Percentiles rank a stretch among this genome's conserved stretches.
These are phyloP conservation scores for Drosophila ogumai DNA, from an alignment of 1,140 invertebrate species.

Conservation along the genomic window DNA sequence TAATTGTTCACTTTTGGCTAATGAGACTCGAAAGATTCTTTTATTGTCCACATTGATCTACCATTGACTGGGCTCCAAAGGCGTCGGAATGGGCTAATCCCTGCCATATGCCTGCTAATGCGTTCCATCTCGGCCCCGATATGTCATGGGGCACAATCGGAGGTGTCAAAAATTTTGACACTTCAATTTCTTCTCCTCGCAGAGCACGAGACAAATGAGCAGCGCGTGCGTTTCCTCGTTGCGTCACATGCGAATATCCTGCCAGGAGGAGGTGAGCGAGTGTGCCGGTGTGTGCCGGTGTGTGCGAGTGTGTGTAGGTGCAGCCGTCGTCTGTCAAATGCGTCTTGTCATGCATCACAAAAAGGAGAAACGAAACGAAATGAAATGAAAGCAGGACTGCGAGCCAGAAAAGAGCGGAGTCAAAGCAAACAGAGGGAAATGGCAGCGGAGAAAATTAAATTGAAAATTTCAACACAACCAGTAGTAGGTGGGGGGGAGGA, in stretches of 20 bases:
- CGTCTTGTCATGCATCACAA: constrained; percentile 79
- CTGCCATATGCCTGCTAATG: constrained; percentile 56
- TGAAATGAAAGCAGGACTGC: constrained; percentile 33
- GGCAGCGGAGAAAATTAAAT: constrained; percentile 77
- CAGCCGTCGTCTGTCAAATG: constrained; percentile 70
- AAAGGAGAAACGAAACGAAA: constrained; percentile 27
- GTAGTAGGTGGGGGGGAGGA: not conserved
- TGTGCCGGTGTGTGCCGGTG: not conserved
- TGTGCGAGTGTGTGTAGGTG: constrained; percentile 61
- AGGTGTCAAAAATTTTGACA: constrained; percentile 80
- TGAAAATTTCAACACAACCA: constrained; percentile 74
- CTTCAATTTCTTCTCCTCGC: constrained; percentile 72
- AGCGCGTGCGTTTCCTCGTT: constrained; percentile 59
- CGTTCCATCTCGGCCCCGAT: constrained; percentile 61
- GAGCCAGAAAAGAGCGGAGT: constrained; percentile 51
- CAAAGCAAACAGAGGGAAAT: constrained; percentile 78
- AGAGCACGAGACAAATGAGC: constrained; percentile 70
- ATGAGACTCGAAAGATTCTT: constrained; percentile 3
- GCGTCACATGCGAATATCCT: constrained; percentile 37
- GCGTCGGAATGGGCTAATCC: constrained; percentile 25
- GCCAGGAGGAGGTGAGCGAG: constrained; percentile 13
- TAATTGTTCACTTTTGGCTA: constrained; percentile 9
- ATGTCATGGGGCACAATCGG: constrained; percentile 75
- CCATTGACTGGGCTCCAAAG: constrained; percentile 21
- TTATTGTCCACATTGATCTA: constrained; percentile 13